Base-by-base conservation (phyloP, 2,113 vertebrate species). In the Gobius niger region DNA sequence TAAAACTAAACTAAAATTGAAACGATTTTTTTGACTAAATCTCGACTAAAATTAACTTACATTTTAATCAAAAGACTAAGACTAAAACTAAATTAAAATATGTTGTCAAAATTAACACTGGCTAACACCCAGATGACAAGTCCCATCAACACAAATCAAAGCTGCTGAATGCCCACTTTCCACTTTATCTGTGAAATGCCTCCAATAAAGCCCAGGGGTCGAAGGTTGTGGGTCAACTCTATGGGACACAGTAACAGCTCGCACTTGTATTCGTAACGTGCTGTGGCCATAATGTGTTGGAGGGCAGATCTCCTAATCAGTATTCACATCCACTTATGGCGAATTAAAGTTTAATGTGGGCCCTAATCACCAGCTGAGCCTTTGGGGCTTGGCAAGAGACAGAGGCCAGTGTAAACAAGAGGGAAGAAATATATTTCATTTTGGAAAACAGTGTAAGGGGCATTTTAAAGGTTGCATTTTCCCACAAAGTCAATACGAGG, bases 321-420 rank as follows among this genome's bases (percentile, higher is more conserved):
- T 70, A 91, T 92, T 89, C 89, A 83, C 47, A 83, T 72, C 79
- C 73, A 75, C 57, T 66, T 53, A 62, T 77, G 77, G 84, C 78
- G 77, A 86, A 83, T 87, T 82, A 85, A 72, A 73, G 60, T 80
- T 85, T 90, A 90, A 91, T 87, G 79, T 79, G 72, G 9, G 13
- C 46, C 73, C 57, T 87, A 86, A 88, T 88, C 67, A 57, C 72
- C 85, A 91, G 84, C 85, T 89, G 87, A 89, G 87, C 78, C 87
- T 78, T 47, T 34, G 62, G 64, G 19, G 73, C 62, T 65, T 53
- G 40, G 67, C 11, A 9, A 9, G 61, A 16, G 51, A 67, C 49
- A 57, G 64, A 63, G 67, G 62, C 51, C 44, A 57, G 34, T 56
- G 24, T 19, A 54, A 66, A 76, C 7, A 16, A 47, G 42, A 68